Evolutionary conservation across 2,113 vertebrate species (phyloP), one percentile per base, ranked within the genome.

Genomic region (Entelurus aequoreus): DNA sequence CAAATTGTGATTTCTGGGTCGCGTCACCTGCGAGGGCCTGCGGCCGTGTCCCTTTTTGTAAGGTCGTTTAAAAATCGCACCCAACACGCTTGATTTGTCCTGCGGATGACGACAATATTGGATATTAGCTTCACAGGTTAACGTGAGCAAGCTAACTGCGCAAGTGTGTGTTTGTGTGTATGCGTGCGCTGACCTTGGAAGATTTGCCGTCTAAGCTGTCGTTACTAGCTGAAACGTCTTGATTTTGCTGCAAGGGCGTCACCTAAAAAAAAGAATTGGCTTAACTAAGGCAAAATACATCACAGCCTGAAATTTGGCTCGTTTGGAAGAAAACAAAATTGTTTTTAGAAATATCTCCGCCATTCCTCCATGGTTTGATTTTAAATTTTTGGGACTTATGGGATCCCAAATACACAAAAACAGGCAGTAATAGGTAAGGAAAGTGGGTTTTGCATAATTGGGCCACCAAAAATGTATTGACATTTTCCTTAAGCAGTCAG

Each of bases 41-140:
- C 49, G 70, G 63, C 1, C 68, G 1, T 81, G 78, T 35, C 76
- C 71, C 13, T 48, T 51, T 81, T 61, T 78, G 5, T 63, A 69
- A 51, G 81, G 47, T 10, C 58, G 67, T 55, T 71, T 81, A 36
- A 54, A 46, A 5, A 54, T 66, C 8, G 71, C 79, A 10, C 69
- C 63, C 0, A 76, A 28, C 28, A 78, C 53, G 5, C 76, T 66
- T 1, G 79, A 42, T 63, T 78, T 81, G 4, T 83, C 74, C 83
- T 87, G 12, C 15, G 48, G 8, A 62, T 8, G 53, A 38, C 53
- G 48, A 35, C 44, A 28, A 6, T 5, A 36, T 71, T 42, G 40
- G 40, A 42, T 6, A 8, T 72, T 15, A 54, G 28, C 68, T 19
- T 50, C 8, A 54, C 3, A 65, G 21, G 51, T 1, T 6, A 48